A percentile compares a stretch with the other conserved stretches of the same genome.
Evolutionary conservation across 1,140 invertebrate species (phyloP).

Genomic region (Atta cephalotes): DNA sequence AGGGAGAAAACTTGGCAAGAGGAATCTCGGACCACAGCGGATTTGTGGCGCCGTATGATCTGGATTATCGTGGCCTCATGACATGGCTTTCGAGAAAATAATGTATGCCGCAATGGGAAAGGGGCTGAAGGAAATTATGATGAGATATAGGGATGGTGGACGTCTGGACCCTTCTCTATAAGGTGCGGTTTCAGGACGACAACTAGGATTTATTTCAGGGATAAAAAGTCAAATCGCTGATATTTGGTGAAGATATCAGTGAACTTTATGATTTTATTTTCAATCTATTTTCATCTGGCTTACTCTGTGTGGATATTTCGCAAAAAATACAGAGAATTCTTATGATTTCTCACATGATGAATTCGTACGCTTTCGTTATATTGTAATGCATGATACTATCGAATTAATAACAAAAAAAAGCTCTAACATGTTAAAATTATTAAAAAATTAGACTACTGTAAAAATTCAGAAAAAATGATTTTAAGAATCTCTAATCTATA

Average conservation of each 20-base stretch:
- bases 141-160: conserved; percentile 12
- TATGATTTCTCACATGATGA: not conserved
- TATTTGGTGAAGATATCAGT: not conserved
- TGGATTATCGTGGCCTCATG: conserved; percentile 17
- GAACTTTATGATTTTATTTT: not conserved
- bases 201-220: not conserved
- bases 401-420: not conserved
- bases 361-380: not conserved
- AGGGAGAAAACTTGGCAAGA: not conserved
- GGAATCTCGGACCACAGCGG: not conserved
- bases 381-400: not conserved
- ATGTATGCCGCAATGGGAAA: conserved; percentile 19
- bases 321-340: not conserved
- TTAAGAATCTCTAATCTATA: not conserved
- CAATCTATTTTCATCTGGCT: not conserved
- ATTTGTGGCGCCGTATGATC: not conserved
- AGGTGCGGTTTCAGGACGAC: not conserved
- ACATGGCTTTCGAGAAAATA: conserved; percentile 31
- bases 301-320: not conserved
- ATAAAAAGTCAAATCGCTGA: not conserved
- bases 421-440: not conserved
- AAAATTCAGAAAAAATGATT: not conserved
- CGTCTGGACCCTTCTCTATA: not conserved
- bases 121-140: conserved; percentile 9
- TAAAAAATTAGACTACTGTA: not conserved